A percentile compares a stretch with the other conserved stretches of the same genome.
Evolutionary conservation across 2,888 invertebrate genomes (phyloP).

Genomic region (Rhopalosiphum nymphaeae): DNA sequence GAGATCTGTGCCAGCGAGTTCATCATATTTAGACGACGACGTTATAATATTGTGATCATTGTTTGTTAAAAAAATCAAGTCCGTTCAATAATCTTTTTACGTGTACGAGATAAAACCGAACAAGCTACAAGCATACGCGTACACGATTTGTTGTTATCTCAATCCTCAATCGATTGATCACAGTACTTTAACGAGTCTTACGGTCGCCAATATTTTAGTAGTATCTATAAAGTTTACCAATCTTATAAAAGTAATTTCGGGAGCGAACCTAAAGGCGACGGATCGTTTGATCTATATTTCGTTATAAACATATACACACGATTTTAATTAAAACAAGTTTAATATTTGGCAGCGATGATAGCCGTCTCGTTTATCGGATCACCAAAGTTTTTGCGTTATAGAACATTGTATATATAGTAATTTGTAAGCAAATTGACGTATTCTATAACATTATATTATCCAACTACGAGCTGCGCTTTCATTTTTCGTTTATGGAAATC

Average conservation of each 20-base stretch:
- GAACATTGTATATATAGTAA: background rate
- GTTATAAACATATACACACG: conserved; percentile 23
- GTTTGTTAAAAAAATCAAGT: background rate
- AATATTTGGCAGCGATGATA: conserved; percentile 11
- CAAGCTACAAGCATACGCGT: background rate
- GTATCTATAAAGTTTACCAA: conserved; percentile 19
- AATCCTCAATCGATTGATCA: background rate
- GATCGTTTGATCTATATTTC: conserved; percentile 40
- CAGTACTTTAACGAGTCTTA: background rate
- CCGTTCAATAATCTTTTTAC: background rate
- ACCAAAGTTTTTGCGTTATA: conserved; percentile 40
- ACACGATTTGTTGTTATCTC: background rate
- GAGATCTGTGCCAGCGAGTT: background rate
- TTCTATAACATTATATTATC: conserved; percentile 13
- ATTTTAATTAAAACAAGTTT: conserved; percentile 57
- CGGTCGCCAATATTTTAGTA: background rate
- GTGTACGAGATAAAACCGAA: background rate
- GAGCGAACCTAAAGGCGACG: background rate
- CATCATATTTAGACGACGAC: background rate
- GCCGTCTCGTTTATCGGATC: conserved; percentile 53
- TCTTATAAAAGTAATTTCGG: conserved; percentile 20
- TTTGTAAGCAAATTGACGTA: conserved; percentile 34
- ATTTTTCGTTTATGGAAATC: conserved; percentile 40
- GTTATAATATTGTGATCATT: background rate
- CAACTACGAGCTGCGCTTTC: background rate